A percentile compares a stretch with the other conserved stretches of the same genome.
Evolutionary conservation across 2,888 invertebrate genomes (phyloP).

Genomic region (Dorcus hopei): DNA sequence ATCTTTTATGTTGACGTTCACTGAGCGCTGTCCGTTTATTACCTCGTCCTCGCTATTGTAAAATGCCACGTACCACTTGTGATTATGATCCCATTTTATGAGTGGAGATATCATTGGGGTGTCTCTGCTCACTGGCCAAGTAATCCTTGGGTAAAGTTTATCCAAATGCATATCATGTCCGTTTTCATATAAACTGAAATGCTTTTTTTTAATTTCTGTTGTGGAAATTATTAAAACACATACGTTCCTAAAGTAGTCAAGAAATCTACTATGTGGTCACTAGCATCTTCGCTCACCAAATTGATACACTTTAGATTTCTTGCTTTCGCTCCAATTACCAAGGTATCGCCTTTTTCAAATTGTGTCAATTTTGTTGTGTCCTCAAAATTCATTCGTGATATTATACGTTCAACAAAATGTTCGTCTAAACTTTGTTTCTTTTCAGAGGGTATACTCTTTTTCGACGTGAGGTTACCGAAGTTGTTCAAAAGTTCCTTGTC

Average conservation of each 20-base stretch:
- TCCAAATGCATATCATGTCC: constrained; percentile 75
- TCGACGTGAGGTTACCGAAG: no score
- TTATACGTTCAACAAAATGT: no score
- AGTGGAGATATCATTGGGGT: constrained; percentile 82
- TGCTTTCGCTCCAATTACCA: no score
- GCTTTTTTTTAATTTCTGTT: background rate
- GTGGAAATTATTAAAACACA: background rate
- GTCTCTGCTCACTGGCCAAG: constrained; percentile 80
- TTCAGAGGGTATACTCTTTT: no score
- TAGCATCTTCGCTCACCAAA: background rate
- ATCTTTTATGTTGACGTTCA: constrained; percentile 59
- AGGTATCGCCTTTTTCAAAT: no score
- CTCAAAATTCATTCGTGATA: no score
- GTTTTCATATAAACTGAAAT: constrained; percentile 65
- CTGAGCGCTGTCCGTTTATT: constrained; percentile 63
- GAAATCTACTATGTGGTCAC: background rate
- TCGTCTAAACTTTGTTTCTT: no score
- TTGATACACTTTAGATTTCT: no score
- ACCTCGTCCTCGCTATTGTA: constrained; percentile 67
- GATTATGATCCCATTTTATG: constrained; percentile 85
- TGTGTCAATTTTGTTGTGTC: no score
- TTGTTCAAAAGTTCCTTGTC: no score
- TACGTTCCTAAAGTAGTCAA: background rate
- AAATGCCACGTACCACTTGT: constrained; percentile 69
- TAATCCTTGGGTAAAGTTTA: constrained; percentile 70